Conservation (phyloP, 2,797 vertebrate species). For the Syncerus caffer region DNA sequence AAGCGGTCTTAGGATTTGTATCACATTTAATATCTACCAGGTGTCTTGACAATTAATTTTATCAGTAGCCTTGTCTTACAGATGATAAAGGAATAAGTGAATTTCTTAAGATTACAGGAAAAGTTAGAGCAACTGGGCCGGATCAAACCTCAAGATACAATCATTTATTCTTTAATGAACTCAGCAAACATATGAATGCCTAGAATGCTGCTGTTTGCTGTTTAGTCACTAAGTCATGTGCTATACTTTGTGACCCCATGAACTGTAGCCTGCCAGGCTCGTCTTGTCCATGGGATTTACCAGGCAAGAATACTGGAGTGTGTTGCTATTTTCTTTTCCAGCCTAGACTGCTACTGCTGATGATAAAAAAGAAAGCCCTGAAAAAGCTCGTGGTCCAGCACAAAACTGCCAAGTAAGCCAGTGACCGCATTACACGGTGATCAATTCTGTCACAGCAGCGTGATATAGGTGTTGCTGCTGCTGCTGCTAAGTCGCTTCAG, state of each 20-base stretch:
- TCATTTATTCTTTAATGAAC: neutral
- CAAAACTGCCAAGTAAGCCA: neutral
- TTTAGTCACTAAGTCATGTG: neutral
- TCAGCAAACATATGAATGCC: neutral
- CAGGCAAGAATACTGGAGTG: neutral
- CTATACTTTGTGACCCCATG: neutral
- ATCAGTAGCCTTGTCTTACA: neutral
- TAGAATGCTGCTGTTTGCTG: neutral
- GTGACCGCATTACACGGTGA: neutral
- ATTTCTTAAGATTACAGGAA: constrained; percentile 26
- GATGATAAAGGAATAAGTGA: neutral
- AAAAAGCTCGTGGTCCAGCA: neutral
- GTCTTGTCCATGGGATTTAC: neutral
- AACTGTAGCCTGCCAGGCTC: neutral
- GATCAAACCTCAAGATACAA: constrained; percentile 6
- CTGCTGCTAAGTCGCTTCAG: no score
- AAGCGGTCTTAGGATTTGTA: neutral
- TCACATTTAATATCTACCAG: constrained; percentile 21
- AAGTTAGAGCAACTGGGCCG: constrained; percentile 1
- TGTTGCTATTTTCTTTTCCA: neutral
- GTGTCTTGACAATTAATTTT: neutral
- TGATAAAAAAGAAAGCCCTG: neutral
- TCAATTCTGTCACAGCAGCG: neutral
- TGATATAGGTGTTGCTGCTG: neutral
- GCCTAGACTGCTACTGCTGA: neutral